Evolutionary conservation across 2,797 vertebrate species (phyloP).

Genomic region (Danio choprae): DNA sequence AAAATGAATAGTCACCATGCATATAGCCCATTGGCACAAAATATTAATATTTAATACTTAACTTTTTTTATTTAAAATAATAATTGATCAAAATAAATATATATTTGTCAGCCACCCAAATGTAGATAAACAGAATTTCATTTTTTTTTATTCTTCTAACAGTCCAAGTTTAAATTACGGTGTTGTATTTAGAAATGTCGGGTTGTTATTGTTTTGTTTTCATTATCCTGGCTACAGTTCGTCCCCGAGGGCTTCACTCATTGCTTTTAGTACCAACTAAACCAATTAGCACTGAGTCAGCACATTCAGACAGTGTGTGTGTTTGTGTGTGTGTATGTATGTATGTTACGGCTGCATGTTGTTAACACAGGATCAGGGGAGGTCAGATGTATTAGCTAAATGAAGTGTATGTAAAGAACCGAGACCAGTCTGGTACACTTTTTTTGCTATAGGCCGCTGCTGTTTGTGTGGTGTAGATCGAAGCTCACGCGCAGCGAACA

Average conservation of each 20-base stretch:
- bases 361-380: constrained; percentile 17
- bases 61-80: not conserved
- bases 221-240: constrained; percentile 52
- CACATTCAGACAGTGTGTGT: constrained; percentile 24
- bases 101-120: not conserved
- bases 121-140: not conserved
- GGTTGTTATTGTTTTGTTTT: constrained; percentile 40
- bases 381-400: not conserved
- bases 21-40: too few relatives aligned
- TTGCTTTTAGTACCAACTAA: constrained; percentile 51
- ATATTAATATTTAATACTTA: too few relatives aligned
- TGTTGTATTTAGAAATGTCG: constrained; percentile 24
- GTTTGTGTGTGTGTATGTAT: constrained; percentile 5
- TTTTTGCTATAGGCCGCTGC: not conserved
- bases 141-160: not conserved
- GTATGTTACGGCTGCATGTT: not conserved
- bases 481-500: constrained; percentile 9
- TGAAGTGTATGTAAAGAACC: constrained; percentile 4
- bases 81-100: too few relatives aligned
- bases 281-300: constrained; percentile 61
- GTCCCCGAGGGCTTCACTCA: constrained; percentile 61
- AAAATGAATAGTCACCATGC: too few relatives aligned
- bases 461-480: constrained; percentile 5
- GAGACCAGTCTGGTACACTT: not conserved
- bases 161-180: not conserved